Base-by-base conservation (phyloP, 2,797 vertebrate genomes). In the Lepidocolaptes lacrymiger region DNA sequence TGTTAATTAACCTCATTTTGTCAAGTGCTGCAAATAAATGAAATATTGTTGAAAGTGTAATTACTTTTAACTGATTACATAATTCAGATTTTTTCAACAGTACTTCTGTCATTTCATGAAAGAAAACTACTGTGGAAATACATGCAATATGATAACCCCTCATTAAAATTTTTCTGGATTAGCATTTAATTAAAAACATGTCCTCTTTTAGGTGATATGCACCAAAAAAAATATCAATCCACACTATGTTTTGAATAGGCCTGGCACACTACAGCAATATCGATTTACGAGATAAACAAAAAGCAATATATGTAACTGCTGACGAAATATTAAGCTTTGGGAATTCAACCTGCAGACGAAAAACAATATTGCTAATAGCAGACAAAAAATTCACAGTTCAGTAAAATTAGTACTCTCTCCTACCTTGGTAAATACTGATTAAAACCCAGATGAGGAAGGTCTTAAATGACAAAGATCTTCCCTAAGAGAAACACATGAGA, bases 391-490 rank as follows among this genome's bases (percentile, higher is more conserved):
- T 66, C 75, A 86, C 68, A 88, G 66, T 84, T 76, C 71, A 69
- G 63, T 73, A 71, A 90, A 89, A 84, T 75, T 17, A 77, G 58
- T 56, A 66, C 27, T 66, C 67, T 54, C 6, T 96, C 98, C 96
- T 98, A 99, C 99, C 99, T 99, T 99, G 99, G 98, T 99, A 99
- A 85, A 99, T 96, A 91, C 99, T 99, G 98, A 99, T 98, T 93
- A 99, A 97, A 96, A 99, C 99, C 99, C 99, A 99, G 93, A 99
- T 97, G 95, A 99, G 98, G 97, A 99, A 99, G 44, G 99, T 99
- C 98, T 99, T 99, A 97, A 99, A 99, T 19, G 99, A 99, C 82
- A 99, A 97, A 11, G 99, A 99, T 85, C 99, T 98, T 3, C 99
- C 99, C 99, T 99, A 97, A 55, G 88, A 95, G 59, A 76, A 95